Percentiles rank a stretch among this genome's conserved stretches.
These are phyloP conservation scores for Trigoniulus corallinus DNA, from an alignment of 1,140 invertebrate genomes.

Conservation along the genomic window DNA sequence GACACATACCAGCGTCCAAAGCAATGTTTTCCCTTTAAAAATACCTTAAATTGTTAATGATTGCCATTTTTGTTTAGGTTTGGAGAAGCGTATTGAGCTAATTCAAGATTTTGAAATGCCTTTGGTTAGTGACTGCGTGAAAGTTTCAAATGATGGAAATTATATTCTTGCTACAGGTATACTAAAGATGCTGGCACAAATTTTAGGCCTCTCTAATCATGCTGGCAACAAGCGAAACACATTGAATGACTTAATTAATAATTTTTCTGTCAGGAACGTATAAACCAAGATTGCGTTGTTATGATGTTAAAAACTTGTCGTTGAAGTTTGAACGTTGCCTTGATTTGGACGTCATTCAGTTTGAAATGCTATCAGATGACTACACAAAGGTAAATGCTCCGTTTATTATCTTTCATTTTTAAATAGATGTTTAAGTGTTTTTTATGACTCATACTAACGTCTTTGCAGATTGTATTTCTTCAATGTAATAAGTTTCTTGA, in stretches of 20 bases:
- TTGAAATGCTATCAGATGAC: slow-evolving; percentile 74
- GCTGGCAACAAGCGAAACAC: slow-evolving; percentile 1
- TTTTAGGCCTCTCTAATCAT: slow-evolving; percentile 4
- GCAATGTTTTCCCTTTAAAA: not conserved
- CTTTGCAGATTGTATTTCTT: slow-evolving; percentile 33
- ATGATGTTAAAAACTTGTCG: slow-evolving; percentile 86
- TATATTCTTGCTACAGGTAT: slow-evolving; percentile 67
- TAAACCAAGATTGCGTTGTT: slow-evolving; percentile 90
- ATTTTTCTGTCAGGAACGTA: slow-evolving; percentile 52
- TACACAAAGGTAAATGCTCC: slow-evolving; percentile 54
- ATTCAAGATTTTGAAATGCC: slow-evolving; percentile 99
- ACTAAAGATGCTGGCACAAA: not conserved
- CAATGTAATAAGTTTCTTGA: slow-evolving; percentile 67
- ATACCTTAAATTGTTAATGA: not conserved
- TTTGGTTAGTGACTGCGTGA: slow-evolving; percentile 65
- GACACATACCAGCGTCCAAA: too few relatives aligned
- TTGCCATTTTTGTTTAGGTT: slow-evolving; percentile 31
- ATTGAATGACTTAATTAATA: slow-evolving; percentile 9
- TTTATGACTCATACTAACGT: not conserved
- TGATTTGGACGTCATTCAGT: slow-evolving; percentile 83
- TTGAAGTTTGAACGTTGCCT: slow-evolving; percentile 98
- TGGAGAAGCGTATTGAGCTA: slow-evolving; percentile 77
- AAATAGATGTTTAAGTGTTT: not conserved
- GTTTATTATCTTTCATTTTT: not conserved
- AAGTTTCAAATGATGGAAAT: slow-evolving; percentile 77